Evolutionary conservation across 2,797 vertebrate species (phyloP), one percentile per base, ranked within the genome.

Genomic region (Petrocephalus schoutedeni): DNA sequence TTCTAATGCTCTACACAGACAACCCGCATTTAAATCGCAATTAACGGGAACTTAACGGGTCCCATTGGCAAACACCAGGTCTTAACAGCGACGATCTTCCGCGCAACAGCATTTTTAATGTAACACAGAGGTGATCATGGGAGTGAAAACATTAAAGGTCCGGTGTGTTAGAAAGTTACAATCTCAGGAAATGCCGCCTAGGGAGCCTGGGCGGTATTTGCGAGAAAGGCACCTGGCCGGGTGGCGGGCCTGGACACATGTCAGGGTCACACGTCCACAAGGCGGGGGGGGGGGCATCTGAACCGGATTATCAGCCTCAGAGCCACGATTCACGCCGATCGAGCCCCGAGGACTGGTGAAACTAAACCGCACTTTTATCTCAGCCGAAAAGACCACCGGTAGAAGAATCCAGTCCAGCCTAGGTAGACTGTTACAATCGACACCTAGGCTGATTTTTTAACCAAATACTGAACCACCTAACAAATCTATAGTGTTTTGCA

Each of bases 251-350:
- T 32, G 56, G 71, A 54, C 64, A 61, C 84, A 86, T 88, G 85
- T 74, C 84, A 86, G 61, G 23, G 64, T 86, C 85, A 59, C 64
- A 86, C 85, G 88, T 86, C 36, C 49, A 21, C 32, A 21, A 32
- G 77, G 51, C 0, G 28, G 28, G 36, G 36, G 36, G 36, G 45
- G 9, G 45, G 77, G 82, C 67, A 77, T 59, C 36, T 32, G 85
- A 59, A 58, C 88, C 45, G 85, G 36, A 88, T 88, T 59, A 80
- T 67, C 88, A 71, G 8, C 32, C 28, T 80, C 45, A 71, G 1
- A 6, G 49, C 32, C 23, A 21, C n/a, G 49, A 88, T 86, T 86
- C 71, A 54, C 64, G 14, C 84, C 51, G 19, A 80, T 80, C 49
- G 32, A 7, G 54, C 23, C 67, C 67, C 51, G 49, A 6, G 56